phyloP scores from a whole-genome alignment of 1,140 invertebrate genomes.

The Elysia chlorotica region DNA sequence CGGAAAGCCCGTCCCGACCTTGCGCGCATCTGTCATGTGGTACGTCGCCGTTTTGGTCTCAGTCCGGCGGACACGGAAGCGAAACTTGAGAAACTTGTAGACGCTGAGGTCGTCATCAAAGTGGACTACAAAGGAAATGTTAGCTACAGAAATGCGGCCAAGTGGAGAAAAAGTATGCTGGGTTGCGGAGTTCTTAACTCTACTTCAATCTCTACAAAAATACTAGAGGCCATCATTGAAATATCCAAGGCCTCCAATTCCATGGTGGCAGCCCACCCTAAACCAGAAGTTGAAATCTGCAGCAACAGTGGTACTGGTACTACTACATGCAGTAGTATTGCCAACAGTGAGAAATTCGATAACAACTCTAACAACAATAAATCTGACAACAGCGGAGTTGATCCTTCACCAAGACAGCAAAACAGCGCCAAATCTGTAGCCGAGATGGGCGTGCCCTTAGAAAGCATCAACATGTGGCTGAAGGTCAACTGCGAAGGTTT shows the following conservation, averaged over 20 bases:
- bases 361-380: too few species aligned
- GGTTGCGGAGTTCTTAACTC: constrained; percentile 52
- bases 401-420: too few species aligned
- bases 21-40: constrained; percentile 80
- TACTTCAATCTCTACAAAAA: constrained; percentile 38
- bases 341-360: background rate
- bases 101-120: constrained; percentile 77
- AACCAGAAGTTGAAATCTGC: background rate
- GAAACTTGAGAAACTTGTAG: constrained; percentile 76
- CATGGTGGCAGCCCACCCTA: background rate
- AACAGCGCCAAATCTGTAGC: background rate
- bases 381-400: background rate
- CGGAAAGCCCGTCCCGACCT: constrained; percentile 83
- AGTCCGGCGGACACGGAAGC: constrained; percentile 73
- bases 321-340: too few species aligned
- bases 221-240: constrained; percentile 46
- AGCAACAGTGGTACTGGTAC: too few species aligned
- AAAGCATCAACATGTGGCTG: constrained; percentile 44
- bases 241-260: constrained; percentile 11
- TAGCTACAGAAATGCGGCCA: constrained; percentile 78
- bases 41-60: constrained; percentile 76
- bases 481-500: constrained; percentile 25
- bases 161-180: constrained; percentile 54
- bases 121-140: constrained; percentile 86
- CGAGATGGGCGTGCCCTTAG: constrained; percentile 23